Evolutionary conservation across 2,888 invertebrate species (phyloP), one percentile per base, ranked within the genome.

Genomic region (Xiphydria camelus): DNA sequence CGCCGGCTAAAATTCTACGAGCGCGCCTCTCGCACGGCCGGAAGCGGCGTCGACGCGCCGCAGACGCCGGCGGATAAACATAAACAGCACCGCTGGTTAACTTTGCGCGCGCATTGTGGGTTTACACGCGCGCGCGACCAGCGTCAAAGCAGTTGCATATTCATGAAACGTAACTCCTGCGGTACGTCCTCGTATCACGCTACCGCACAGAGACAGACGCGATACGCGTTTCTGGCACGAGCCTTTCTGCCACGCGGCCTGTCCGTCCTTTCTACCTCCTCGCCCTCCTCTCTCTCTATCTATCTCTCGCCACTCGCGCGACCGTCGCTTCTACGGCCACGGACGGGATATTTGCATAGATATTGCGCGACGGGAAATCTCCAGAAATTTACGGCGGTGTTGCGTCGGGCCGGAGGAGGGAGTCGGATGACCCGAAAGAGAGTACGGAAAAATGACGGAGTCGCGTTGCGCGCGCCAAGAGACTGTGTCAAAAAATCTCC

Each of bases 71-170:
- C 45, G 32, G 31, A 23, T 41, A 45, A 45, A 37, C 41, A 26
- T 26, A 26, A 49, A n/a, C n/a, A n/a, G n/a, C n/a, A n/a, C n/a
- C n/a, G n/a, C n/a, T n/a, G n/a, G n/a, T n/a, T n/a, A n/a, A n/a
- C n/a, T n/a, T n/a, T n/a, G n/a, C n/a, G n/a, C n/a, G n/a, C n/a
- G n/a, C n/a, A n/a, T n/a, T n/a, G n/a, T n/a, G n/a, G n/a, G n/a
- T n/a, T n/a, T n/a, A n/a, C n/a, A n/a, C n/a, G n/a, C n/a, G n/a
- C n/a, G n/a, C n/a, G n/a, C n/a, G n/a, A n/a, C n/a, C n/a, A n/a
- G n/a, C 53, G 56, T 51, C 56, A 63, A 64, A 65, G 64, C 60
- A 55, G 51, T 54, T 64, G 64, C 59, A 66, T 66, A 66, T 66
- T 66, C 65, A 66, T 66, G 65, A 65, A 55, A 12, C 14, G 22